These are phyloP conservation scores for Montipora sp. DNA, from an alignment of 64 coral and sea anemone genomes.

Conservation along the genomic window DNA sequence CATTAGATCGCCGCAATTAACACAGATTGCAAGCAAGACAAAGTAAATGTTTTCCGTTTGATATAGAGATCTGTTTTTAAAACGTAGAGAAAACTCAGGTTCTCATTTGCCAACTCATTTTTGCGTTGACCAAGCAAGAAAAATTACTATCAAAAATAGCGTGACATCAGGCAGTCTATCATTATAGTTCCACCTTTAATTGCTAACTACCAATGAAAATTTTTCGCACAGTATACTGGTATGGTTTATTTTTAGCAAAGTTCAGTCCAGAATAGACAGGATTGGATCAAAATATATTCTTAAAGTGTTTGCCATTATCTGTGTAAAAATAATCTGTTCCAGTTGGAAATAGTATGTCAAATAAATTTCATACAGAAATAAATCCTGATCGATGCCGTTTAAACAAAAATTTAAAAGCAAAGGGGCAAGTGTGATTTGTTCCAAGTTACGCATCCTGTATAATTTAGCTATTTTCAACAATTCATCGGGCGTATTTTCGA, in stretches of 20 bases:
- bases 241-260: background rate
- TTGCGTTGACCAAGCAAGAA: background rate
- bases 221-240: background rate
- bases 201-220: background rate
- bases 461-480: background rate
- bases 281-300: background rate
- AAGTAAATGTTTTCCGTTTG: background rate
- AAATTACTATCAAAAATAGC: background rate
- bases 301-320: too few relatives aligned
- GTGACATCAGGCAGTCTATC: background rate
- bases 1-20: background rate
- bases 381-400: background rate
- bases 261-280: background rate
- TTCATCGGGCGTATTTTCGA: background rate
- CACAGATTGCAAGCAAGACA: background rate
- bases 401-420: background rate
- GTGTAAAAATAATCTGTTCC: too few relatives aligned
- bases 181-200: background rate
- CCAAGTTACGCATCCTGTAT: background rate
- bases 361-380: too few relatives aligned
- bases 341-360: too few relatives aligned
- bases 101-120: too few relatives aligned
- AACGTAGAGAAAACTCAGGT: too few relatives aligned
- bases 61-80: background rate
- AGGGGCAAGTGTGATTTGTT: background rate